Base-by-base conservation (phyloP, 2,113 vertebrate genomes). In the Cebus imitator region DNA sequence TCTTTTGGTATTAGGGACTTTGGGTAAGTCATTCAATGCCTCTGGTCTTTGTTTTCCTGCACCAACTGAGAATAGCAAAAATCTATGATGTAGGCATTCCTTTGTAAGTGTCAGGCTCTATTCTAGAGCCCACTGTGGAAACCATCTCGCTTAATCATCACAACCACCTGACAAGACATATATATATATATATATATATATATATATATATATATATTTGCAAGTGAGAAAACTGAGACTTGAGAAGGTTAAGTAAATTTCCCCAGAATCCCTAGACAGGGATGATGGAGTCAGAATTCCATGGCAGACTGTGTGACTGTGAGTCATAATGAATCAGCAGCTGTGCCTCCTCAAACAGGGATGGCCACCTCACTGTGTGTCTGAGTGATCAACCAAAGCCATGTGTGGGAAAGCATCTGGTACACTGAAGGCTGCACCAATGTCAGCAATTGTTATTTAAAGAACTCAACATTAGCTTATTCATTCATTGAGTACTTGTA, bases 351-450 rank as follows among this genome's bases (percentile, higher is more conserved):
- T 83, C 76, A 75, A 7, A 48, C 9, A 10, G 9, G 2, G 40
- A 83, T 25, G 58, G 3, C 16, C 32, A 25, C 23, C 68, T 73
- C 10, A 2, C 20, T n/a, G 16, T 6, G 0, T 5, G 11, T 76
- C 25, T 32, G 32, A 14, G 10, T 7, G 2, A 21, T 37, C 57
- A 50, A 9, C 9, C 25, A 55, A 85, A 75, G 11, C 20, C 14
- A 57, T 21, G 0, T 12, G 30, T 21, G 27, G 76, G 1, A 61
- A 68, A 81, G 10, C 5, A 27, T 23, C 32, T 0, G 20, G 32
- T 12, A 35, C 45, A 10, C 9, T 20, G 16, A 40, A 27, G 21
- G 13, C 11, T 27, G 11, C 50, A 25, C 2, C 25, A 25, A 0
- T 23, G 8, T 86, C 23, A 83, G 35, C 25, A 21, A 17, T 9